Evolutionary conservation across 2,797 vertebrate species (phyloP).

Genomic region (Darevskia mixta): DNA sequence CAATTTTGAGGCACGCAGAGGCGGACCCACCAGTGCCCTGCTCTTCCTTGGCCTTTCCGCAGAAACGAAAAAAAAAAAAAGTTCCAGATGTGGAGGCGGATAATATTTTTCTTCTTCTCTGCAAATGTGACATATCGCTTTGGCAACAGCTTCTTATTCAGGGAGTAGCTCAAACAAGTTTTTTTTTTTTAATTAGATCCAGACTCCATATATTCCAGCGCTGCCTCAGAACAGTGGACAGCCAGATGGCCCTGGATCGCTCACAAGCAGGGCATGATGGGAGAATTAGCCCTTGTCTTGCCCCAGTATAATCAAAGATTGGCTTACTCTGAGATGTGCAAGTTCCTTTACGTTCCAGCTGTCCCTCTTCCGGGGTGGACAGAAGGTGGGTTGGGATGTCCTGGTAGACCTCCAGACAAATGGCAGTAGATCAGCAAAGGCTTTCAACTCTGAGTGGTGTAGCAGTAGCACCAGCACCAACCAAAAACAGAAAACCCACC

Average conservation of each 20-base stretch:
- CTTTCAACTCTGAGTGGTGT: too few species aligned
- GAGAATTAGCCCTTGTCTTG: not conserved
- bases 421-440: too few species aligned
- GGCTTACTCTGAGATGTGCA: not conserved
- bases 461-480: too few species aligned
- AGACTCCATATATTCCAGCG: not conserved
- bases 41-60: conserved; percentile 11
- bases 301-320: not conserved
- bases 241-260: not conserved
- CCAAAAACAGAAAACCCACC: too few species aligned
- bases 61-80: not conserved
- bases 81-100: conserved; percentile 35
- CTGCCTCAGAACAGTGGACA: not conserved
- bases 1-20: not conserved
- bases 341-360: not conserved
- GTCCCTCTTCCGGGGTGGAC: not conserved
- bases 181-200: conserved; percentile 1
- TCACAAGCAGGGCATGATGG: not conserved
- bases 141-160: conserved; percentile 18
- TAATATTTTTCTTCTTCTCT: not conserved
- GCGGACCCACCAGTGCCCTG: not conserved
- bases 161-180: not conserved
- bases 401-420: too few species aligned
- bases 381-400: too few species aligned
- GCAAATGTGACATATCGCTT: conserved; percentile 6